phyloP scores from a whole-genome alignment of 2,888 invertebrate genomes.

The Epirrhoe tristata region DNA sequence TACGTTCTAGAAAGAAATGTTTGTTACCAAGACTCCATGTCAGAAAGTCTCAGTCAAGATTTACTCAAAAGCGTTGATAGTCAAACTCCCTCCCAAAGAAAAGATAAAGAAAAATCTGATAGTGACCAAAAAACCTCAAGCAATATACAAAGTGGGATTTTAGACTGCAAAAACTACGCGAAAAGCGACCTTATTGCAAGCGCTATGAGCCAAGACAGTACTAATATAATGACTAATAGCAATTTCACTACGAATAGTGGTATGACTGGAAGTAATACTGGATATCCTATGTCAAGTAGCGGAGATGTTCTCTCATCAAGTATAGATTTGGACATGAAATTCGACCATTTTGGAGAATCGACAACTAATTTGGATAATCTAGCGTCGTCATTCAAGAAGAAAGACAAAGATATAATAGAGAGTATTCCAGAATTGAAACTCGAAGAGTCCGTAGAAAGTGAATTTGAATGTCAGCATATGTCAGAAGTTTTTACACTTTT shows the following conservation, averaged over 20 bases:
- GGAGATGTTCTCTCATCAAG: constrained; percentile 72
- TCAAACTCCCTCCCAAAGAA: constrained; percentile 48
- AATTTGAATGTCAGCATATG: constrained; percentile 86
- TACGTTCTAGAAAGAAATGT: constrained; percentile 80
- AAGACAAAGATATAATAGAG: constrained; percentile 53
- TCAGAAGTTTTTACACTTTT: constrained; percentile 88
- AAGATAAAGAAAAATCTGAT: constrained; percentile 73
- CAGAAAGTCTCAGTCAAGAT: constrained; percentile 78
- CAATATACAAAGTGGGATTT: constrained; percentile 69
- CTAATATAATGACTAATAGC: constrained; percentile 73
- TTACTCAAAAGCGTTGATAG: constrained; percentile 74
- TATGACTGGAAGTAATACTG: constrained; percentile 76
- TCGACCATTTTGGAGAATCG: constrained; percentile 87
- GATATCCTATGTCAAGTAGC: constrained; percentile 78
- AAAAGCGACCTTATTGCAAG: constrained; percentile 68
- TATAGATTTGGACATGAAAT: constrained; percentile 86
- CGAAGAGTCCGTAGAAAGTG: constrained; percentile 54
- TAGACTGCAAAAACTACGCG: constrained; percentile 68
- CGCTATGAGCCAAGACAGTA: constrained; percentile 70
- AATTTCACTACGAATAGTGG: constrained; percentile 78
- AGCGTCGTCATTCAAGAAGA: constrained; percentile 46
- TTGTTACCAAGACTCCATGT: constrained; percentile 80
- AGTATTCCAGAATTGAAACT: constrained; percentile 58
- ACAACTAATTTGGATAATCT: constrained; percentile 65
- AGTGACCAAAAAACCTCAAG: constrained; percentile 74